Percentiles rank a stretch among this genome's conserved stretches.
These are phyloP conservation scores for Phenganax stokvisi DNA, from an alignment of 92 coral and sea anemone genomes.

Conservation along the genomic window DNA sequence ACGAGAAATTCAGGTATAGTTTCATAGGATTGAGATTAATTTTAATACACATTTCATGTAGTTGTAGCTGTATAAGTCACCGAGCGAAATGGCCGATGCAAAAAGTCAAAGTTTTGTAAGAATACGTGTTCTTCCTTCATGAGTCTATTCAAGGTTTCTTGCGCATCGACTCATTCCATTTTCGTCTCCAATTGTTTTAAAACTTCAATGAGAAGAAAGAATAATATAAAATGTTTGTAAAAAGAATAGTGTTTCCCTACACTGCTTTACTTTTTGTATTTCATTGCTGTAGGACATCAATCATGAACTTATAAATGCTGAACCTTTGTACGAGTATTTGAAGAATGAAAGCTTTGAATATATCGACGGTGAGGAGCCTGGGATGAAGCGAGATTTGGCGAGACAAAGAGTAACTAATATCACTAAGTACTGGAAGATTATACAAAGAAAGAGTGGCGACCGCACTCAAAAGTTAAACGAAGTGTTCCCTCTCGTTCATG, in stretches of 20 bases:
- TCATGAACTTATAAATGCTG: constrained; percentile 61
- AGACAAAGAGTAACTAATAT: constrained; percentile 73
- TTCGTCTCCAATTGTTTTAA: too few relatives aligned
- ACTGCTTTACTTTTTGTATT: background rate
- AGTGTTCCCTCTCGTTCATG: constrained; percentile 69
- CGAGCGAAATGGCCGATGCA: too few relatives aligned
- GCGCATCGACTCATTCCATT: too few relatives aligned
- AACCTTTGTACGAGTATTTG: constrained; percentile 72
- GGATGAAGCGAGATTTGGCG: constrained; percentile 79
- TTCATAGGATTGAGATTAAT: background rate
- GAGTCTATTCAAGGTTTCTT: too few relatives aligned
- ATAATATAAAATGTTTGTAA: background rate
- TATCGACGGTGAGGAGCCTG: constrained; percentile 62
- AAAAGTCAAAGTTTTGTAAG: too few relatives aligned
- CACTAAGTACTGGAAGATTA: constrained; percentile 58
- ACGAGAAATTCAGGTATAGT: constrained; percentile 70
- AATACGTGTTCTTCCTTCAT: too few relatives aligned
- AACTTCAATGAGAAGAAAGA: too few relatives aligned
- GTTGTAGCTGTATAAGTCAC: too few relatives aligned
- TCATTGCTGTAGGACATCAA: constrained; percentile 47
- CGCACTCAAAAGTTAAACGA: constrained; percentile 69
- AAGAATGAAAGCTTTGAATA: constrained; percentile 60
- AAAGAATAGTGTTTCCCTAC: background rate
- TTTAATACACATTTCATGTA: too few relatives aligned
- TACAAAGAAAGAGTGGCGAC: constrained; percentile 63